phyloP scores from a whole-genome alignment of 2,888 invertebrate genomes.

The Epirrhoe alternata region DNA sequence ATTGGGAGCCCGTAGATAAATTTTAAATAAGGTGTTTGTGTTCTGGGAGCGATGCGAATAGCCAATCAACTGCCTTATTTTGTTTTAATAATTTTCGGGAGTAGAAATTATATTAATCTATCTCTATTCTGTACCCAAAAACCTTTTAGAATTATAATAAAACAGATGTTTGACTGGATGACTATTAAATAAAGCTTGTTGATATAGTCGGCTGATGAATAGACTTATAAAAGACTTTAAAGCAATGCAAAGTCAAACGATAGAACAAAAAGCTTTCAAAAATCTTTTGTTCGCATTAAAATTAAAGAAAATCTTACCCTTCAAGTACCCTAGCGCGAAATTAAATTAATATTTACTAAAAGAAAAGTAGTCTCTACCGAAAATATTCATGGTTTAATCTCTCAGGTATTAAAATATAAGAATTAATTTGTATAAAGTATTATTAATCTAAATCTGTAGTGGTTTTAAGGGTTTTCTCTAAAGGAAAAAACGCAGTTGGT shows the following conservation, averaged over 20 bases:
- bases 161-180: too few relatives aligned
- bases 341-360: constrained; percentile 17
- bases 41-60: not conserved
- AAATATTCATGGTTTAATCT: constrained; percentile 5
- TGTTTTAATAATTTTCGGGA: too few relatives aligned
- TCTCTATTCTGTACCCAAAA: too few relatives aligned
- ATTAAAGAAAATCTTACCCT: constrained; percentile 17
- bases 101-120: too few relatives aligned
- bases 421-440: too few relatives aligned
- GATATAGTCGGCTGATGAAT: not conserved
- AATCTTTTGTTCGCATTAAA: constrained; percentile 12
- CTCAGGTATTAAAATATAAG: not conserved
- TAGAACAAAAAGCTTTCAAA: constrained; percentile 18
- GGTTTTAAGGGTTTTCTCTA: not conserved
- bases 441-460: too few relatives aligned
- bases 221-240: not conserved
- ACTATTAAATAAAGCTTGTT: not conserved
- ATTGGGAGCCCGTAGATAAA: constrained; percentile 36
- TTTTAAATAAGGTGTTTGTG: constrained; percentile 33
- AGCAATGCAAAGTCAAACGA: not conserved
- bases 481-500: too few relatives aligned
- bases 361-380: constrained; percentile 15
- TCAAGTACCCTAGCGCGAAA: constrained; percentile 17
- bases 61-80: not conserved
- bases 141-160: too few relatives aligned